Conservation (phyloP, 2,888 invertebrate genomes). For the Campoplex capitator region DNA sequence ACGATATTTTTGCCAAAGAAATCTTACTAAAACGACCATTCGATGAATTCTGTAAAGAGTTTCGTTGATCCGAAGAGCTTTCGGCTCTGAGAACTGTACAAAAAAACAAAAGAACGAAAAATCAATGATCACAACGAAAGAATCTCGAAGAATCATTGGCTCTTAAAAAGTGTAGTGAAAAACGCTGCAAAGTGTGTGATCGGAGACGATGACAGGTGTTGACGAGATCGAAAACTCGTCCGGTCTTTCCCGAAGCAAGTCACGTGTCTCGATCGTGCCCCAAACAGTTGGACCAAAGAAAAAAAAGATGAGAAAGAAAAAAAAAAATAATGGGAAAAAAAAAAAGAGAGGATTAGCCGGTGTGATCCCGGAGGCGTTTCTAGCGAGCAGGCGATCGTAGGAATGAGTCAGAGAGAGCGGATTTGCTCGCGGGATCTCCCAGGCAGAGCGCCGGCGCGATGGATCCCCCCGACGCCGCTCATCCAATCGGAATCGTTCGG, state of each 20-base stretch:
- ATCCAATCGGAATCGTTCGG: constrained; percentile 52
- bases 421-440: constrained; percentile 56
- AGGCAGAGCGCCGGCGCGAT: constrained; percentile 47
- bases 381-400: constrained; percentile 24
- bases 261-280: too few relatives aligned
- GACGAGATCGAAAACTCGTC: neutral
- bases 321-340: neutral
- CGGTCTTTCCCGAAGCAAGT: constrained; percentile 17
- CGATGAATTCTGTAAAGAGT: neutral
- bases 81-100: neutral
- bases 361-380: constrained; percentile 47
- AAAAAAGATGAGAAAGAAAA: neutral
- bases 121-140: neutral
- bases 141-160: neutral
- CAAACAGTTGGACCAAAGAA: neutral
- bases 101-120: neutral
- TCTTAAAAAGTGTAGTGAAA: neutral
- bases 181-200: neutral
- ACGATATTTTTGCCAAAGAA: neutral
- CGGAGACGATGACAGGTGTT: neutral
- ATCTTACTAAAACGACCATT: neutral
- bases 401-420: constrained; percentile 52
- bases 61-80: neutral
- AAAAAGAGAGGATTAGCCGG: constrained; percentile 21
- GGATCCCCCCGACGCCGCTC: constrained; percentile 46